phyloP scores from a whole-genome alignment of 2,113 vertebrate genomes.

The Malaclemys terrapin region DNA sequence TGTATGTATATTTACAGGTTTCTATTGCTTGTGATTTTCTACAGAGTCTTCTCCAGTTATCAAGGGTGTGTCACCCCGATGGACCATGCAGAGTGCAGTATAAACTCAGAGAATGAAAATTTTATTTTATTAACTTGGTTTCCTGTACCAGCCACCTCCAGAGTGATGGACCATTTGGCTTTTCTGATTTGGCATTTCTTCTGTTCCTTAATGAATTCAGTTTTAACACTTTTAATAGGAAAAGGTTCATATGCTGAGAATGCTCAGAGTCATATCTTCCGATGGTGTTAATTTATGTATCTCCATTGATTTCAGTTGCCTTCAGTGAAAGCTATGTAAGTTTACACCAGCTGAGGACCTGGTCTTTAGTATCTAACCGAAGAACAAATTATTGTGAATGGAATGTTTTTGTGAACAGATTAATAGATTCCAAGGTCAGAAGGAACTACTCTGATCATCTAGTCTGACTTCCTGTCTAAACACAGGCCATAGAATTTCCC shows the following conservation, averaged over 20 bases:
- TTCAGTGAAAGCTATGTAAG: too few relatives aligned
- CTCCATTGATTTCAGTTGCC: too few relatives aligned
- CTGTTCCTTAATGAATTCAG: not conserved
- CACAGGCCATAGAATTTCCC: not conserved
- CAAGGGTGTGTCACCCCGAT: conserved; percentile 78
- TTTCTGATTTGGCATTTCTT: not conserved
- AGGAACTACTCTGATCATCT: not conserved
- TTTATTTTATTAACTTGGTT: not conserved
- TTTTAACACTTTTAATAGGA: not conserved
- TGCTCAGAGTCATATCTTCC: not conserved
- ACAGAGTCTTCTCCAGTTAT: conserved; percentile 74
- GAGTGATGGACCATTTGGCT: not conserved
- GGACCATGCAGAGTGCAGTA: conserved; percentile 72
- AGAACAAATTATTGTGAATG: not conserved
- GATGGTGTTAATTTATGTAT: too few relatives aligned
- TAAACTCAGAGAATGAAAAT: conserved; percentile 52
- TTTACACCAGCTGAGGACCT: too few relatives aligned
- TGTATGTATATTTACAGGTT: not conserved
- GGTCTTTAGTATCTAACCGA: not conserved
- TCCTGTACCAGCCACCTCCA: not conserved
- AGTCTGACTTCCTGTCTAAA: not conserved
- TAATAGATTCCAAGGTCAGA: too few relatives aligned
- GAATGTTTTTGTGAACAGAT: not conserved
- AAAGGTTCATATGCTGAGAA: not conserved
- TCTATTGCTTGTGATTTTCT: conserved; percentile 23